A percentile compares a stretch with the other conserved stretches of the same genome.
phyloP scores from a whole-genome alignment of 2,888 invertebrate genomes.

The Tipula unca region DNA sequence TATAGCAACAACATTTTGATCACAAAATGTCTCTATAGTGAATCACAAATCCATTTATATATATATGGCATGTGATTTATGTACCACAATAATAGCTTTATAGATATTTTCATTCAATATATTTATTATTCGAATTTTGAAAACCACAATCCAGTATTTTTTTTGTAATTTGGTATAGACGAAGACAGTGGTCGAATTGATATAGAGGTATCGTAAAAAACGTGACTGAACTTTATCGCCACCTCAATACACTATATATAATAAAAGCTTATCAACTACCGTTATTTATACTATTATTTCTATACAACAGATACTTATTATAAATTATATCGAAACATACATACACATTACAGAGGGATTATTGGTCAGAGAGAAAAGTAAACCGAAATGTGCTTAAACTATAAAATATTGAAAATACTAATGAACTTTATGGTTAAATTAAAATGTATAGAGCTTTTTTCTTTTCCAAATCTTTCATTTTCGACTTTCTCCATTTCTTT shows the following conservation, averaged over 20 bases:
- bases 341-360: neutral
- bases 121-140: neutral
- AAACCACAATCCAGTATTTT: neutral
- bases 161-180: neutral
- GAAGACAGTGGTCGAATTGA: neutral
- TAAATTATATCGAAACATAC: neutral
- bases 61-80: neutral
- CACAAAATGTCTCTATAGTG: slow-evolving; percentile 8
- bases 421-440: neutral
- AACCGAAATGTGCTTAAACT: neutral
- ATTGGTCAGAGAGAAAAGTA: neutral
- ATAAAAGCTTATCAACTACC: neutral
- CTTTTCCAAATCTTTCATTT: neutral
- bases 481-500: neutral
- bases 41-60: neutral
- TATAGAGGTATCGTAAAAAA: neutral
- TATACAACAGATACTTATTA: neutral
- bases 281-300: neutral
- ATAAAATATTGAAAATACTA: neutral
- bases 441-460: neutral
- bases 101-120: neutral
- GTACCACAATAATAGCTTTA: neutral
- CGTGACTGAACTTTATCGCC: neutral
- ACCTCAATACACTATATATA: neutral
- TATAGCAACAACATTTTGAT: neutral